Evolutionary conservation across 2,888 invertebrate species (phyloP).

Genomic region (Cistogaster globosa): DNA sequence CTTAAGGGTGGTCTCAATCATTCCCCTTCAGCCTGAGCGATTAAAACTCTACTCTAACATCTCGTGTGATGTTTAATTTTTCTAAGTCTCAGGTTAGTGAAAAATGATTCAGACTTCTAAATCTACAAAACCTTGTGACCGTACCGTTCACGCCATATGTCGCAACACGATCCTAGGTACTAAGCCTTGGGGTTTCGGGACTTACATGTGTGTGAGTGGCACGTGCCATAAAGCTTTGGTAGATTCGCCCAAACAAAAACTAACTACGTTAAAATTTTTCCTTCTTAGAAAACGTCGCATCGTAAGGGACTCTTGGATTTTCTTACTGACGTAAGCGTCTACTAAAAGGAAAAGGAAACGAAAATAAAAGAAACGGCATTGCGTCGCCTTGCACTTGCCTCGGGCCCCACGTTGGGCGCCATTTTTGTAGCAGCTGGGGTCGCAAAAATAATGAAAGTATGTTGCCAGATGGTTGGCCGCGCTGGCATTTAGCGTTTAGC

Average conservation of each 20-base stretch:
- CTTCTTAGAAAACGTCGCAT: neutral
- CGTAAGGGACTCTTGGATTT: neutral
- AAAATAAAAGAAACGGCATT: too few relatives aligned
- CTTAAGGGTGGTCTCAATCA: neutral
- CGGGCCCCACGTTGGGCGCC: too few relatives aligned
- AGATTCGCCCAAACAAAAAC: neutral
- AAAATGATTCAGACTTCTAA: neutral
- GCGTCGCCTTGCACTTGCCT: too few relatives aligned
- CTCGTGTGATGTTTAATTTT: neutral
- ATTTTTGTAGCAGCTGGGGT: too few relatives aligned
- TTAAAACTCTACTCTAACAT: neutral
- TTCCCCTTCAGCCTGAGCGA: neutral
- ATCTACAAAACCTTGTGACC: neutral
- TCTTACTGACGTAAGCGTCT: too few relatives aligned
- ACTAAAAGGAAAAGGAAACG: too few relatives aligned
- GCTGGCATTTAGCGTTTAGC: too few relatives aligned
- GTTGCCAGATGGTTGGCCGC: too few relatives aligned
- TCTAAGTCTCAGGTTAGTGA: neutral
- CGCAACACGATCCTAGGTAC: neutral
- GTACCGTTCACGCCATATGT: neutral
- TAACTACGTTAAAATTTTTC: neutral
- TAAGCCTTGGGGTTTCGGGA: neutral
- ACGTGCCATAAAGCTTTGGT: neutral
- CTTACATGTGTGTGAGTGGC: neutral
- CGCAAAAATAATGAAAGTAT: too few relatives aligned